These are phyloP conservation scores for Diceros bicornis DNA, from an alignment of 2,797 vertebrate species.

Conservation along the genomic window DNA sequence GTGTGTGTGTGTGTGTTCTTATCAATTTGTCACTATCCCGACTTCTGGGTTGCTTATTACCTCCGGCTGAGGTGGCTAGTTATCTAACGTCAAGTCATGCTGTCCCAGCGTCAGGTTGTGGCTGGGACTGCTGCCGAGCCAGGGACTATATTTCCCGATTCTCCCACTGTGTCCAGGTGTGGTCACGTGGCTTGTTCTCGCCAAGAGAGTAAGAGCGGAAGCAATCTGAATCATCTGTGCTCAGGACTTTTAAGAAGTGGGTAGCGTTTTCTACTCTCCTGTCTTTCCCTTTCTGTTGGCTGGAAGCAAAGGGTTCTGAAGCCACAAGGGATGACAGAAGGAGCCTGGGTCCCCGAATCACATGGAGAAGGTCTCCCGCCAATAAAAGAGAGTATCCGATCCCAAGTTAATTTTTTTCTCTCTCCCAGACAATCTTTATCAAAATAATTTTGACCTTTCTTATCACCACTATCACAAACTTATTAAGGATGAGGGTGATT, in stretches of 20 bases:
- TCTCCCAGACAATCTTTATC: not conserved
- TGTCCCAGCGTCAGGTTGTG: accelerated
- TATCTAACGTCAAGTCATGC: not conserved
- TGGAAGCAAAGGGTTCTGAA: not conserved
- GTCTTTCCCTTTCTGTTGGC: not conserved
- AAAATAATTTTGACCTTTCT: not conserved
- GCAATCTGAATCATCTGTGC: not conserved
- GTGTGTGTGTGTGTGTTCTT: not conserved
- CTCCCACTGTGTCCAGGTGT: too few species aligned
- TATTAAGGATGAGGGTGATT: not conserved
- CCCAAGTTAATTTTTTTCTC: not conserved
- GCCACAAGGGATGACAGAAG: not conserved
- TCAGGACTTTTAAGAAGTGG: not conserved
- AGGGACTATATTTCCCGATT: not conserved
- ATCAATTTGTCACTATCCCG: not conserved
- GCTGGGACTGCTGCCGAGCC: not conserved
- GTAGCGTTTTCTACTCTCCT: not conserved
- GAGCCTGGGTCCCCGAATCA: not conserved
- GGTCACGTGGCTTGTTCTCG: not conserved
- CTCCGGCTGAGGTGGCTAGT: not conserved
- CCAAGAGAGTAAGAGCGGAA: not conserved
- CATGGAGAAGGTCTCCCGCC: not conserved
- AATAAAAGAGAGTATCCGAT: not conserved
- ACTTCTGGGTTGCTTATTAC: not conserved
- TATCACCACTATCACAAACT: not conserved